A percentile compares a stretch with the other conserved stretches of the same genome.
Conservation (phyloP, 2,888 invertebrate species). For the Pandemis cinnamomeana region DNA sequence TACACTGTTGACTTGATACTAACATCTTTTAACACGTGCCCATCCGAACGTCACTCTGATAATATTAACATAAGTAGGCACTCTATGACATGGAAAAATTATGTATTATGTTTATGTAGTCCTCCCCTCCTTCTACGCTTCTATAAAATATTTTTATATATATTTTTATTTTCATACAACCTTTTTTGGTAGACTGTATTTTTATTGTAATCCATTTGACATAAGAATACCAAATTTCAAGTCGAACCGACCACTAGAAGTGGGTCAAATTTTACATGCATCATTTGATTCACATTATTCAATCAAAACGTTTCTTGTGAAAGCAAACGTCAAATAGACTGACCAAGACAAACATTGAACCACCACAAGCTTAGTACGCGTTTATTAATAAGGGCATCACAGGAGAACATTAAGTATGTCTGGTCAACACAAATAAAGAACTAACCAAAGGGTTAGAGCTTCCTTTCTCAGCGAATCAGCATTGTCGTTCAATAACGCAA, state of each 20-base stretch:
- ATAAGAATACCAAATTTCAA: no score
- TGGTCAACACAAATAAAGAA: not conserved
- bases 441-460: not conserved
- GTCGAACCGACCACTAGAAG: no score
- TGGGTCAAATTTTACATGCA: no score
- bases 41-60: constrained; percentile 9
- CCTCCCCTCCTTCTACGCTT: not conserved
- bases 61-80: not conserved
- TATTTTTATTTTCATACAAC: no score
- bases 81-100: not conserved
- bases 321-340: not conserved
- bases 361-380: not conserved
- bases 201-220: no score
- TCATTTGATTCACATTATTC: no score
- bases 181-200: no score
- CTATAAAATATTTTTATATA: not conserved
- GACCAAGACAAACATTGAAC: not conserved
- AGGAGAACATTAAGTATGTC: not conserved
- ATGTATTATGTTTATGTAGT: not conserved
- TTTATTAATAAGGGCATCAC: not conserved
- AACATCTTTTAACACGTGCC: constrained; percentile 5
- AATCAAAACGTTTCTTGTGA: not conserved
- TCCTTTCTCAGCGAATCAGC: not conserved
- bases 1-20: not conserved
- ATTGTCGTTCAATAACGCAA: not conserved